Evolutionary conservation across 2,888 invertebrate genomes (phyloP).

Genomic region (Diarsia dahlii): DNA sequence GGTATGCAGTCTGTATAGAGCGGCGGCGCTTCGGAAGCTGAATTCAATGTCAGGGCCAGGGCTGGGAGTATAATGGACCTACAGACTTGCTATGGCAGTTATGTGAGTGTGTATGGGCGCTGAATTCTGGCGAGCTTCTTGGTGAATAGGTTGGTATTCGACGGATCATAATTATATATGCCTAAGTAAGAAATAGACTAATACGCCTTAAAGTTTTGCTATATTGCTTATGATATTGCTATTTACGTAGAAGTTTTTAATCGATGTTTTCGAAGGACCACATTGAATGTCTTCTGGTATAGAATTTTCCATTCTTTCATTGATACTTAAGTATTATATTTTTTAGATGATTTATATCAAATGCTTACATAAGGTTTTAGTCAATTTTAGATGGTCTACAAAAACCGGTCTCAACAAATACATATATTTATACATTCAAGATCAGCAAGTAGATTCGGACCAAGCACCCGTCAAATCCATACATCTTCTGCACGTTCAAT

Average conservation of each 20-base stretch:
- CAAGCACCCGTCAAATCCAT: background rate
- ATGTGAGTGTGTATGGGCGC: constrained; percentile 7
- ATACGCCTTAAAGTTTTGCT: background rate
- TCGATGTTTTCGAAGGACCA: background rate
- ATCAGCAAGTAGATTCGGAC: background rate
- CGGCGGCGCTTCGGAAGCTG: constrained; percentile 44
- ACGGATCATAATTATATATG: too few relatives aligned
- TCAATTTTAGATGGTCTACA: background rate
- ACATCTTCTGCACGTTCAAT: constrained; percentile 13
- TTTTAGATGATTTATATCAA: background rate
- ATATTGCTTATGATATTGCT: background rate
- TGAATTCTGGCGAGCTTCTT: constrained; percentile 22
- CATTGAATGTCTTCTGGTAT: too few relatives aligned
- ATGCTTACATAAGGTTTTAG: background rate
- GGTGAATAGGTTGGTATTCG: constrained; percentile 14
- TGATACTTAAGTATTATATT: background rate
- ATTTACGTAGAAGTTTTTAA: background rate
- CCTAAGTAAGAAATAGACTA: too few relatives aligned
- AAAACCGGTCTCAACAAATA: background rate
- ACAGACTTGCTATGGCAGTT: constrained; percentile 31
- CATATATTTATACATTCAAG: background rate
- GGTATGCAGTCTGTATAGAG: constrained; percentile 43
- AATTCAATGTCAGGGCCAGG: constrained; percentile 56
- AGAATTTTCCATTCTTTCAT: background rate
- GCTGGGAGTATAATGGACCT: constrained; percentile 39